phyloP scores from a whole-genome alignment of 2,888 invertebrate genomes.

The Muscina levida region DNA sequence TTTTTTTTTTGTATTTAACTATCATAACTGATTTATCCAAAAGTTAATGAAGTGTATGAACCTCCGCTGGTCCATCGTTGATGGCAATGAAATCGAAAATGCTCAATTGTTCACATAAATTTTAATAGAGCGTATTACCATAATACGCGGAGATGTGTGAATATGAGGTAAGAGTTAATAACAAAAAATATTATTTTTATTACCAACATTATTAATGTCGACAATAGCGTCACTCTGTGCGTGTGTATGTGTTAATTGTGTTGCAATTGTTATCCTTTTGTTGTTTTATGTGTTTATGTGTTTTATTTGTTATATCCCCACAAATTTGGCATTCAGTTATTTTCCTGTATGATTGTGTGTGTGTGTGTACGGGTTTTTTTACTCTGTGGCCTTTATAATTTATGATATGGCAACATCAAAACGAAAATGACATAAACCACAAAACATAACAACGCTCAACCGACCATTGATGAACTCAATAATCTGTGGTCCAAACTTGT shows the following conservation, averaged over 20 bases:
- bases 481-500: conserved; percentile 32
- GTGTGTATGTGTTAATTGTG: conserved; percentile 10
- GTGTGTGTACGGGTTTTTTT: too few species aligned
- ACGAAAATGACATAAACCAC: conserved; percentile 27
- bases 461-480: conserved; percentile 49
- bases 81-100: too few species aligned
- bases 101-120: too few species aligned
- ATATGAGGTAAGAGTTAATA: too few species aligned
- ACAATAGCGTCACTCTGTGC: not conserved
- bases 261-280: conserved; percentile 2
- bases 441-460: conserved; percentile 14
- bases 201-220: not conserved
- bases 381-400: conserved; percentile 13
- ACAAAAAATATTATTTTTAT: too few species aligned
- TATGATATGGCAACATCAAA: conserved; percentile 29
- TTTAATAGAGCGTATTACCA: too few species aligned
- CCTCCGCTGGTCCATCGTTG: too few species aligned
- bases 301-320: conserved; percentile 12
- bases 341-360: not conserved
- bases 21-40: too few species aligned
- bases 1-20: too few species aligned
- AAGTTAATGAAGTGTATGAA: too few species aligned
- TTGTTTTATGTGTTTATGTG: conserved; percentile 3
- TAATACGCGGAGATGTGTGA: too few species aligned
- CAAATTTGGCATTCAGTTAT: conserved; percentile 3